Evolutionary conservation across 1,140 invertebrate species (phyloP), one percentile per base, ranked within the genome.

Genomic region (Macrobrachium nipponense): DNA sequence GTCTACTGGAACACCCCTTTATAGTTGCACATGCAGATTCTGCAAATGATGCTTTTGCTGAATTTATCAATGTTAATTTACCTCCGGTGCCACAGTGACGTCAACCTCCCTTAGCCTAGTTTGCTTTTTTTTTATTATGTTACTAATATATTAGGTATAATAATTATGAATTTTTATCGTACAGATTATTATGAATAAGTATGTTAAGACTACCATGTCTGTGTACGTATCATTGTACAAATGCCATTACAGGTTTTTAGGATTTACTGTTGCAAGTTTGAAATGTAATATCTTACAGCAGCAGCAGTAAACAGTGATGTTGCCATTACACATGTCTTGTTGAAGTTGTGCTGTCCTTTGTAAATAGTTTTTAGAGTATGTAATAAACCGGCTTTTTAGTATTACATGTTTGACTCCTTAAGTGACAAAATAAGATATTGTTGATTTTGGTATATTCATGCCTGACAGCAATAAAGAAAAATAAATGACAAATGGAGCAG

Each of bases 321-420:
- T 73, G 70, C 70, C 44, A 43, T 23, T 73, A 36, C n/a, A 72
- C 5, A 43, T 73, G 70, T 23, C 70, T 73, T 73, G 70, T 73
- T 73, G 70, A 73, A 79, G 59, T 80, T 86, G 83, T 86, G 77
- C 68, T 86, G 77, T 86, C 83, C 70, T 68, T 61, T 86, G 83
- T 86, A 86, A 61, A 86, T 86, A 86, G 83, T 86, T 86, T 86
- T 86, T 86, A 86, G 83, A 73, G 51, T 86, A 86, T 58, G 72
- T 85, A 80, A 80, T 86, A 86, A 79, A 86, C 44, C 61, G 73
- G 83, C 83, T 86, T 86, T 86, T 75, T 86, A 80, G 51, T 51
- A 51, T 51, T 51, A 12, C 7, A 51, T 51, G 51, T 51, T 51
- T 51, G 8, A 51, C 51, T 51, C 51, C 2, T 6, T 51, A 51